These are phyloP conservation scores for Perithous albicinctus DNA, from an alignment of 2,888 invertebrate species.

Conservation along the genomic window DNA sequence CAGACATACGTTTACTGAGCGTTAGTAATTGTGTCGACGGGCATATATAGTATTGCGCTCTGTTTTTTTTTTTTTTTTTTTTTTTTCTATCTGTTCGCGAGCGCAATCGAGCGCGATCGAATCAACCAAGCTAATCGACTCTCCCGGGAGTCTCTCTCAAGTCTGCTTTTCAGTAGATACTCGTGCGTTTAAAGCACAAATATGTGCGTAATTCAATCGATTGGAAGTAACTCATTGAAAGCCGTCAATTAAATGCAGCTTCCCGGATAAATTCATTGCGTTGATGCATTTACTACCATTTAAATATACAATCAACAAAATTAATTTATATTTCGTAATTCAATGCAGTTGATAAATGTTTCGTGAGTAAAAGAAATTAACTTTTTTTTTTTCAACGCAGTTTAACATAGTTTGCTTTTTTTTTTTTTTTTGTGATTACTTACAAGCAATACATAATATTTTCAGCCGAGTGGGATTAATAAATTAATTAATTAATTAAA, in stretches of 20 bases:
- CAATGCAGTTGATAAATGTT: too few species aligned
- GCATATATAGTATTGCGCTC: not conserved
- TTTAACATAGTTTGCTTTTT: too few species aligned
- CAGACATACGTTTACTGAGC: not conserved
- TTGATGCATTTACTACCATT: not conserved
- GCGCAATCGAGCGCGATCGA: not conserved
- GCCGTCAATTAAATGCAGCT: not conserved
- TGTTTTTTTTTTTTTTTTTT: too few species aligned
- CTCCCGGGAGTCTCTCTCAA: conserved; percentile 15
- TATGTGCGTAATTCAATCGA: conserved; percentile 8
- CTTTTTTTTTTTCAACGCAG: too few species aligned
- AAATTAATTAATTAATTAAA: too few species aligned
- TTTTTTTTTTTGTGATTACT: too few species aligned
- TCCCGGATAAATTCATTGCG: not conserved
- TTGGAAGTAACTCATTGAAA: conserved; percentile 7
- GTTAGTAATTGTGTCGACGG: not conserved
- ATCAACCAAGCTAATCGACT: not conserved
- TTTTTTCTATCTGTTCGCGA: not conserved
- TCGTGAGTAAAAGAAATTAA: too few species aligned
- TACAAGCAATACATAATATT: too few species aligned
- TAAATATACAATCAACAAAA: not conserved
- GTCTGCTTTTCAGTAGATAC: not conserved
- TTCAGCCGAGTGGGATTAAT: too few species aligned
- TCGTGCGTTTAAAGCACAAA: conserved; percentile 1
- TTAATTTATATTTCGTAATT: not conserved